phyloP scores from a whole-genome alignment of 2,113 vertebrate genomes.

The Vulpes vulpes region DNA sequence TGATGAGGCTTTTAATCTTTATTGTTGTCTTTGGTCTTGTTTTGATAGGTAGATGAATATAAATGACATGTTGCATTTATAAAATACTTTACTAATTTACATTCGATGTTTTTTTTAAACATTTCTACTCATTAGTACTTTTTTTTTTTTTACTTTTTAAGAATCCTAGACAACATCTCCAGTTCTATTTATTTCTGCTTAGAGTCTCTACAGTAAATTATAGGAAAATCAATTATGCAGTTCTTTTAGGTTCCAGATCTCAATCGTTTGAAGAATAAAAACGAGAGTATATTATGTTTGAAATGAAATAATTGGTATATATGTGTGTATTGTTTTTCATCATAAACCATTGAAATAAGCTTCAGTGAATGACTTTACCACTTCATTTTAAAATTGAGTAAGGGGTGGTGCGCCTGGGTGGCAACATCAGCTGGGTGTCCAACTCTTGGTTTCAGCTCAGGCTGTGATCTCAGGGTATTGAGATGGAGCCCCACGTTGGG shows the following conservation, averaged over 20 bases:
- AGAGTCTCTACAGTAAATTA: background rate
- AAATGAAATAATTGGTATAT: background rate
- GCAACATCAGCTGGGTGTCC: background rate
- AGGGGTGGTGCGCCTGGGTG: background rate
- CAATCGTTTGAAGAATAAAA: background rate
- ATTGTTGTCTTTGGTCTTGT: background rate
- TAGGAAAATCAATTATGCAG: background rate
- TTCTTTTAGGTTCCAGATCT: background rate
- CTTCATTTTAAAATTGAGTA: conserved; percentile 7
- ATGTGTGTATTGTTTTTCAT: background rate
- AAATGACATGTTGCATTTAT: conserved; percentile 49
- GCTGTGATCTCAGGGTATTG: background rate
- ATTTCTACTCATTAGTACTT: background rate
- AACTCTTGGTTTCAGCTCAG: background rate
- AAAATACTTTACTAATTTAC: background rate
- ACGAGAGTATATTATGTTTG: background rate
- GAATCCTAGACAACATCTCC: background rate
- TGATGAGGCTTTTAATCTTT: background rate
- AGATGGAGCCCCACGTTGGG: background rate
- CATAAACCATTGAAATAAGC: background rate
- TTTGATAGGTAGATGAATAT: conserved; percentile 43
- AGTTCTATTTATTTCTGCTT: conserved; percentile 9
- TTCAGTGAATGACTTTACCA: background rate
- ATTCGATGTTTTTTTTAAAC: background rate
- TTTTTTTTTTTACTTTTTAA: background rate